Conservation (phyloP, 35 echinoderm and acorn worm genomes). For the Heliocidaris tuberculata region DNA sequence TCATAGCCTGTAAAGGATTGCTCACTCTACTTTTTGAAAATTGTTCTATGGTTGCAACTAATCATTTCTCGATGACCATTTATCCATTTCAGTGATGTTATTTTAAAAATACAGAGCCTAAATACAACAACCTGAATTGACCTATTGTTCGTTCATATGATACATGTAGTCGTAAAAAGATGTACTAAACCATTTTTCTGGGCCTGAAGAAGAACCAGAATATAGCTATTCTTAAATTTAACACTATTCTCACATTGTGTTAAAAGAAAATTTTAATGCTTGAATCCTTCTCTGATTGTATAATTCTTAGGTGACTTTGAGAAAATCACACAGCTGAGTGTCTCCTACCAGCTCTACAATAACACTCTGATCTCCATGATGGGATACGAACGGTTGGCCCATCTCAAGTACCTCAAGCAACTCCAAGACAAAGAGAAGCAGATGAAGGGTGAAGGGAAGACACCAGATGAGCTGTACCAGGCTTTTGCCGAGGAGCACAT, state of each 20-base stretch:
- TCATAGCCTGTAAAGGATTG: too few relatives aligned
- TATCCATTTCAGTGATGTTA: too few relatives aligned
- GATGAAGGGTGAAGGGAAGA: conserved; percentile 77
- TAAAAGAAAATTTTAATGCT: neutral
- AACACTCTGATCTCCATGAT: conserved; percentile 72
- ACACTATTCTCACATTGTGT: neutral
- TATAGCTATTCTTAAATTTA: neutral
- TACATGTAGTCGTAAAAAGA: too few relatives aligned
- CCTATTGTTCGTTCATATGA: too few relatives aligned
- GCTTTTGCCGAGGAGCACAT: conserved; percentile 61
- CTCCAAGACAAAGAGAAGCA: conserved; percentile 55
- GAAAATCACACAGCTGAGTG: conserved; percentile 68
- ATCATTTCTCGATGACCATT: too few relatives aligned
- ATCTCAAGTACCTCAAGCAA: conserved; percentile 63
- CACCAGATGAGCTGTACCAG: conserved; percentile 71
- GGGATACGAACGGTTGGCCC: conserved; percentile 62
- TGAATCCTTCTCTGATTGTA: neutral
- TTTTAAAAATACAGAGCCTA: too few relatives aligned
- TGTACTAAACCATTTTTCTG: too few relatives aligned
- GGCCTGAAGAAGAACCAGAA: neutral
- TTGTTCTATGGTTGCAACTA: too few relatives aligned
- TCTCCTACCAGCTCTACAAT: conserved; percentile 69
- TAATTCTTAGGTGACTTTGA: conserved; percentile 49
- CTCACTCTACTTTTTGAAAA: too few relatives aligned
- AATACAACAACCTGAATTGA: too few relatives aligned